phyloP scores from a whole-genome alignment of 2,113 vertebrate species.

The Eurypyga helias region DNA sequence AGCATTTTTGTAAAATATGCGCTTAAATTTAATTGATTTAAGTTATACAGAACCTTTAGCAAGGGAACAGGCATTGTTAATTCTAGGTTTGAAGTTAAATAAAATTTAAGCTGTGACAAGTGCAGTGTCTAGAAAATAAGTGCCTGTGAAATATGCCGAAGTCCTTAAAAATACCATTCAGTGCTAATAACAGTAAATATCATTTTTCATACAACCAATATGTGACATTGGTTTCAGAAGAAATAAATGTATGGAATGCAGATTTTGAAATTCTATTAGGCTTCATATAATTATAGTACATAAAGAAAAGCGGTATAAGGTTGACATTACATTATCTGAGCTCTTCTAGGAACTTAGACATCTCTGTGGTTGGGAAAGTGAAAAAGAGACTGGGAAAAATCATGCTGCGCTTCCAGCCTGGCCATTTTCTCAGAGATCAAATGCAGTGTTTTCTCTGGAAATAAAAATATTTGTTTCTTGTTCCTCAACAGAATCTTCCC shows the following conservation, averaged over 20 bases:
- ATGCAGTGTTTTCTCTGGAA: conserved; percentile 14
- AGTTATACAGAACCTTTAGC: conserved; percentile 52
- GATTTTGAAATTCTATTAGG: conserved; percentile 69
- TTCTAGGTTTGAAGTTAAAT: conserved; percentile 69
- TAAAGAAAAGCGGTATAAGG: conserved; percentile 62
- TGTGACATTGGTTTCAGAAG: conserved; percentile 53
- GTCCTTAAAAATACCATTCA: conserved; percentile 65
- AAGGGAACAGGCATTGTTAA: conserved; percentile 54
- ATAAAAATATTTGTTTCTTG: conserved; percentile 68
- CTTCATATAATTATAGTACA: conserved; percentile 62
- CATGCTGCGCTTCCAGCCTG: not conserved
- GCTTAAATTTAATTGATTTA: conserved; percentile 61
- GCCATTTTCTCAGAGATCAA: conserved; percentile 38
- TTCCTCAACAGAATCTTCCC: conserved; percentile 33
- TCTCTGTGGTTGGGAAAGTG: conserved; percentile 28
- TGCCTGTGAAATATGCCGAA: conserved; percentile 59
- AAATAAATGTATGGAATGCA: conserved; percentile 71
- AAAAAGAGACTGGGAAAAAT: conserved; percentile 50
- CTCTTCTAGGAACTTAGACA: conserved; percentile 55
- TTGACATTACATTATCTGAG: conserved; percentile 66
- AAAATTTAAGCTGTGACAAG: conserved; percentile 68
- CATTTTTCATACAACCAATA: conserved; percentile 57
- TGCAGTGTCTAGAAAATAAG: conserved; percentile 65
- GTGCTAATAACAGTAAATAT: conserved; percentile 66
- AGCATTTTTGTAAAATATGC: conserved; percentile 29